Conservation (phyloP, 2,797 vertebrate species). For the Diglossa cyanea region DNA sequence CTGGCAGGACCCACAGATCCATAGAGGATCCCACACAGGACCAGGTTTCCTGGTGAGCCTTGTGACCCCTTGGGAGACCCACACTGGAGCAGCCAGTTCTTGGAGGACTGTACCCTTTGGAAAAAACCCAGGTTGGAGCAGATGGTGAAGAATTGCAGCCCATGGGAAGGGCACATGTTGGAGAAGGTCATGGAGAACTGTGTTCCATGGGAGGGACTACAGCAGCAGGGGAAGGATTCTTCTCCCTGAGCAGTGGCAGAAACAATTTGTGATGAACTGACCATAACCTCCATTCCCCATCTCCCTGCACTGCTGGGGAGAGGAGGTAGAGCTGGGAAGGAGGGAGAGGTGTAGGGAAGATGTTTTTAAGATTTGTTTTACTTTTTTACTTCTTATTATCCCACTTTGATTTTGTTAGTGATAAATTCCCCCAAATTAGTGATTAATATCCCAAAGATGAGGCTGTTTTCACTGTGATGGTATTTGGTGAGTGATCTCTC, state of each 20-base stretch:
- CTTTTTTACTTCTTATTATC: neutral
- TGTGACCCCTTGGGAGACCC: neutral
- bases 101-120: neutral
- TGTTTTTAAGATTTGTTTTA: neutral
- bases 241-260: neutral
- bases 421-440: neutral
- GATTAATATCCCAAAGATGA: neutral
- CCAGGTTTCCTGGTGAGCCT: neutral
- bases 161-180: fast-evolving
- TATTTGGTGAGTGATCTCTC: neutral
- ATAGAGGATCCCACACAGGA: neutral
- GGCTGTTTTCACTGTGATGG: neutral
- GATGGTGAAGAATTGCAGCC: neutral
- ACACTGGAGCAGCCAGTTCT: neutral
- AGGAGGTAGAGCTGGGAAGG: neutral
- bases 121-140: neutral
- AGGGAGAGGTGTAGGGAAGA: neutral
- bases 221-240: neutral
- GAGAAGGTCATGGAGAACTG: neutral
- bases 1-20: neutral
- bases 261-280: neutral
- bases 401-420: neutral
- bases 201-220: neutral
- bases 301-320: neutral
- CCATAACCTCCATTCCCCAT: neutral